Percentiles rank a stretch among this genome's conserved stretches.
Conservation (phyloP, 1,140 invertebrate genomes). For the Drosophila azteca region DNA sequence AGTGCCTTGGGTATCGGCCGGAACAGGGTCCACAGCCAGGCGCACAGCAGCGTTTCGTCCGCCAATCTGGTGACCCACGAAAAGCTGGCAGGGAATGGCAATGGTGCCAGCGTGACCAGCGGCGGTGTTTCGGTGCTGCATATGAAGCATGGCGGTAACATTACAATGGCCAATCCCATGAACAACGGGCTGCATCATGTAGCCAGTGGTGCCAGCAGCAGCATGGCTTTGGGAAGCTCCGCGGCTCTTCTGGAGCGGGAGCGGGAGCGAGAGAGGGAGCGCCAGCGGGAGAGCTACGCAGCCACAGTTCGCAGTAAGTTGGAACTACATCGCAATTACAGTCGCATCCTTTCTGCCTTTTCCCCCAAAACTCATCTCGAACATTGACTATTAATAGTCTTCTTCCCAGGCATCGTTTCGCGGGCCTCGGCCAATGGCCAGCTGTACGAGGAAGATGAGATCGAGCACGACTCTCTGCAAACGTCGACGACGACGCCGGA, state of each 20-base stretch:
- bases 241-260: slow-evolving; percentile 64
- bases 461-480: slow-evolving; percentile 79
- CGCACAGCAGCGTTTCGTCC: slow-evolving; percentile 77
- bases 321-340: neutral
- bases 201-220: slow-evolving; percentile 84
- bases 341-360: neutral
- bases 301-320: slow-evolving; percentile 83
- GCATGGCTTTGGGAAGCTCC: slow-evolving; percentile 84
- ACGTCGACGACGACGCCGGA: slow-evolving; percentile 52
- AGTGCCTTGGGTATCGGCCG: slow-evolving; percentile 59
- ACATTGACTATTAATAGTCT: slow-evolving; percentile 77
- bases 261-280: slow-evolving; percentile 72
- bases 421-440: slow-evolving; percentile 81
- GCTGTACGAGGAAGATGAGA: slow-evolving; percentile 81
- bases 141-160: slow-evolving; percentile 77
- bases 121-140: slow-evolving; percentile 75
- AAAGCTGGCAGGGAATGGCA: slow-evolving; percentile 71
- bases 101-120: slow-evolving; percentile 63
- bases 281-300: slow-evolving; percentile 79
- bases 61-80: slow-evolving; percentile 81
- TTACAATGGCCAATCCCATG: slow-evolving; percentile 78
- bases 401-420: slow-evolving; percentile 81
- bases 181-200: slow-evolving; percentile 73
- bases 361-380: slow-evolving; percentile 43
- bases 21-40: slow-evolving; percentile 82